Conservation (phyloP, 1,140 invertebrate species). For the Leptinotarsa texana region DNA sequence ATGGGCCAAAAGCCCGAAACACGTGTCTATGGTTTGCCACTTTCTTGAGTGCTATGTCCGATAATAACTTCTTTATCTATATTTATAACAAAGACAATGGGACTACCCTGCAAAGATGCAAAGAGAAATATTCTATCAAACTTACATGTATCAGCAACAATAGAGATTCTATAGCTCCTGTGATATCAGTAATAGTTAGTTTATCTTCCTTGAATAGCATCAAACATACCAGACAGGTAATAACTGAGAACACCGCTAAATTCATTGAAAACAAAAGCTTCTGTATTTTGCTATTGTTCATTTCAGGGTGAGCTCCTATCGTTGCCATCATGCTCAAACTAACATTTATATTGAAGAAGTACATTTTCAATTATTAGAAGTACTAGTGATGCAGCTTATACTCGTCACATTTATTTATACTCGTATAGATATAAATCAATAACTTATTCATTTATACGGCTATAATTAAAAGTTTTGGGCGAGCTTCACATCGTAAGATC, state of each 20-base stretch:
- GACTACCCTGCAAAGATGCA: no score
- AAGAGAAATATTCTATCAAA: neutral
- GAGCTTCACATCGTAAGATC: neutral
- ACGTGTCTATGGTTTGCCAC: no score
- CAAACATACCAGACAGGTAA: neutral
- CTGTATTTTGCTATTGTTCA: neutral
- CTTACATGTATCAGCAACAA: constrained; percentile 13
- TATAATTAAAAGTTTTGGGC: neutral
- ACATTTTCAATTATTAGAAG: neutral
- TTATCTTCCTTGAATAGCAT: neutral
- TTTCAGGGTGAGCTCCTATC: constrained; percentile 6
- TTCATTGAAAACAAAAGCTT: neutral
- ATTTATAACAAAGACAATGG: no score
- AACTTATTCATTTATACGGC: neutral
- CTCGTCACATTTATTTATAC: neutral
- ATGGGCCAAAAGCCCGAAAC: no score
- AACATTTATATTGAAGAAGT: neutral
- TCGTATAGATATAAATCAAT: neutral
- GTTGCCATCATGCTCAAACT: neutral
- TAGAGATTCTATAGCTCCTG: neutral
- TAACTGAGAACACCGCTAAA: neutral
- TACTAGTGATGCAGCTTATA: neutral
- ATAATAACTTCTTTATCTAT: no score
- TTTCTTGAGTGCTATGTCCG: no score
- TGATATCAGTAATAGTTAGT: neutral